A percentile compares a stretch with the other conserved stretches of the same genome.
These are phyloP conservation scores for Drosophila varians DNA, from an alignment of 1,140 invertebrate species.

Conservation along the genomic window DNA sequence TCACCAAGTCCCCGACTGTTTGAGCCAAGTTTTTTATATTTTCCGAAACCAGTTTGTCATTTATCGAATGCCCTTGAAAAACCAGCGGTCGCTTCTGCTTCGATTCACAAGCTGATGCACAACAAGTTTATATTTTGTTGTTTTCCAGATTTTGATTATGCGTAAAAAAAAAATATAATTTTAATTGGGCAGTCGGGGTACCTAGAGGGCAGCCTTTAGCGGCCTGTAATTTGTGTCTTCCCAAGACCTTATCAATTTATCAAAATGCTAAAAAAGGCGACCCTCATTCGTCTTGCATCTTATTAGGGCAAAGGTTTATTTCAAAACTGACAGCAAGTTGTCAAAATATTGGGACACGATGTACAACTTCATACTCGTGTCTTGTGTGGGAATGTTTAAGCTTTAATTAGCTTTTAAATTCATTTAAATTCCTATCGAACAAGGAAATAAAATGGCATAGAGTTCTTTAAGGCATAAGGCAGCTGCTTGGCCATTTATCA, in stretches of 20 bases:
- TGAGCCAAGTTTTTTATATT: background rate
- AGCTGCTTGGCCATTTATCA: conserved; percentile 36
- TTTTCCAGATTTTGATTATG: conserved; percentile 36
- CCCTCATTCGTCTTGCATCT: conserved; percentile 58
- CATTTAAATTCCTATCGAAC: background rate
- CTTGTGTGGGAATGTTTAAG: conserved; percentile 14
- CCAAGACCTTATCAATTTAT: conserved; percentile 70
- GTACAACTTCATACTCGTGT: conserved; percentile 13
- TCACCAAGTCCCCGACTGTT: conserved; percentile 1
- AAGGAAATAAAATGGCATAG: conserved; percentile 19
- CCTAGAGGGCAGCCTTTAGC: conserved; percentile 23
- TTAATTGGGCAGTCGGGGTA: conserved; percentile 55
- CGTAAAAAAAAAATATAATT: conserved; percentile 19
- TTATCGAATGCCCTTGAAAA: conserved; percentile 56
- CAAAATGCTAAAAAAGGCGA: conserved; percentile 41
- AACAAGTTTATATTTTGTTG: conserved; percentile 53
- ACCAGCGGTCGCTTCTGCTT: conserved; percentile 23
- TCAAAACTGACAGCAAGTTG: conserved; percentile 27
- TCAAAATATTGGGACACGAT: conserved; percentile 43
- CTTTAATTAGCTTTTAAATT: conserved; percentile 17
- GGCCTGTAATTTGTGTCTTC: conserved; percentile 64
- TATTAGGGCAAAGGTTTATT: conserved; percentile 47
- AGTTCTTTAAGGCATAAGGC: conserved; percentile 7
- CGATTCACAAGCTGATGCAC: conserved; percentile 63
- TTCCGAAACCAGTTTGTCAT: conserved; percentile 47